Base-by-base conservation (phyloP, 1,140 invertebrate genomes). In the Propsilocerus akamusi region DNA sequence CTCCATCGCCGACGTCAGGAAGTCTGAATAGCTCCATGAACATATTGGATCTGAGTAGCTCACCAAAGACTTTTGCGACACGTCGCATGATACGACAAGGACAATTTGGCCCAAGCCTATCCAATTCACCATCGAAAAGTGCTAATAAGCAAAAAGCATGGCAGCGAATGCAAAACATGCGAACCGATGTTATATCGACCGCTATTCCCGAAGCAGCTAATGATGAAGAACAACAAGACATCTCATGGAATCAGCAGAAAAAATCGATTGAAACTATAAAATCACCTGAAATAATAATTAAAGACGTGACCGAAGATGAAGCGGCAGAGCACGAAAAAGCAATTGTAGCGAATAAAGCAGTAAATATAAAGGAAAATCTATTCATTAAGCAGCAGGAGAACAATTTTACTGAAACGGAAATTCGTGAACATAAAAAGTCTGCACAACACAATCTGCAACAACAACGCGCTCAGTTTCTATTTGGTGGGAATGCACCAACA, bases 161-260 rank as follows among this genome's bases (percentile, higher is more conserved):
- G 12, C 82, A 80, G 80, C 68, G 80, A 49, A 81, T 81, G 53
- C 72, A 77, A 22, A 80, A 76, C 55, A 80, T 81, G 3, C 68
- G 83, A 56, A 83, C 80, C 8, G 81, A 88, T 57, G 83, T 88
- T 17, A 73, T 89, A 53, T 85, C 84, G 11, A 84, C 82, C 6
- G 84, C 84, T 46, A 90, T 90, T 61, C 77, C 78, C n/a, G 86
- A 90, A 69, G 86, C 76, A 55, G 76, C 77, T 58, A 77, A 75
- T 55, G 81, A 82, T 68, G 80, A 83, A 57, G 78, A 82, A 17
- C n/a, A n/a, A n/a, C n/a, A 17, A n/a, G 34, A 41, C 12, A 41
- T 8, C 11, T 41, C 34, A 41, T 20, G 14, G 17, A 41, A 41
- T 53, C 69, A 62, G 54, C 68, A 68, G 3, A 70, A 67, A 52